These are phyloP conservation scores for Limonius californicus DNA, from an alignment of 1,140 invertebrate species.

Conservation along the genomic window DNA sequence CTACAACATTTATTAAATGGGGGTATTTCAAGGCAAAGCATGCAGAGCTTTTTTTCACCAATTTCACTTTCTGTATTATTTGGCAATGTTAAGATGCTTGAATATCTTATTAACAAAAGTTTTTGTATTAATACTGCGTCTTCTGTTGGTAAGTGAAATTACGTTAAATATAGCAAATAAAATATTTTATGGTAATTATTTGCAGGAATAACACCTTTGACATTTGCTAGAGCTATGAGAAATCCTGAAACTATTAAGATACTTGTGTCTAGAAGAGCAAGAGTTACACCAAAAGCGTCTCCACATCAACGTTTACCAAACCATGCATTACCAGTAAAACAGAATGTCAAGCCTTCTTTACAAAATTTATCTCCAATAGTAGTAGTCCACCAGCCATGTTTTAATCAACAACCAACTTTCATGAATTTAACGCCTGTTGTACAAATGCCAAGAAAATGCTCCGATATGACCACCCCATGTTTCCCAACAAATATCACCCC, in stretches of 20 bases:
- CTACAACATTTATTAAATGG: conserved; percentile 38
- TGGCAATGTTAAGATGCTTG: conserved; percentile 30
- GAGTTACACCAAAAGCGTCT: conserved; percentile 17
- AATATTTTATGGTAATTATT: conserved; percentile 18
- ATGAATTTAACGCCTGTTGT: conserved; percentile 16
- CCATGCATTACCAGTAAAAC: neutral
- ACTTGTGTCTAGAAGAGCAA: conserved; percentile 33
- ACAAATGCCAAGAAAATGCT: conserved; percentile 19
- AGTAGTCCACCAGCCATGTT: neutral
- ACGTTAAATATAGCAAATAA: neutral
- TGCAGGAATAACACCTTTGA: conserved; percentile 38
- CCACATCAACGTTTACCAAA: neutral
- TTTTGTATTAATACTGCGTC: conserved; percentile 34
- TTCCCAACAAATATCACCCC: conserved; percentile 32
- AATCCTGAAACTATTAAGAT: conserved; percentile 26
- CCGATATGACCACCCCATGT: conserved; percentile 6
- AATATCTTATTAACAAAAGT: conserved; percentile 33
- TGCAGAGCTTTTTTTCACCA: conserved; percentile 37
- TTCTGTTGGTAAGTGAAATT: conserved; percentile 32
- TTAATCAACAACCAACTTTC: conserved; percentile 12
- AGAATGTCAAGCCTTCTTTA: neutral
- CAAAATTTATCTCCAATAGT: conserved; percentile 2
- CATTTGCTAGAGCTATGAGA: conserved; percentile 39
- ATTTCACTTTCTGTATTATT: conserved; percentile 39
- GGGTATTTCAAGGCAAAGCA: conserved; percentile 37